phyloP scores from a whole-genome alignment of 2,888 invertebrate species.

The Oxyscelio sp. region DNA sequence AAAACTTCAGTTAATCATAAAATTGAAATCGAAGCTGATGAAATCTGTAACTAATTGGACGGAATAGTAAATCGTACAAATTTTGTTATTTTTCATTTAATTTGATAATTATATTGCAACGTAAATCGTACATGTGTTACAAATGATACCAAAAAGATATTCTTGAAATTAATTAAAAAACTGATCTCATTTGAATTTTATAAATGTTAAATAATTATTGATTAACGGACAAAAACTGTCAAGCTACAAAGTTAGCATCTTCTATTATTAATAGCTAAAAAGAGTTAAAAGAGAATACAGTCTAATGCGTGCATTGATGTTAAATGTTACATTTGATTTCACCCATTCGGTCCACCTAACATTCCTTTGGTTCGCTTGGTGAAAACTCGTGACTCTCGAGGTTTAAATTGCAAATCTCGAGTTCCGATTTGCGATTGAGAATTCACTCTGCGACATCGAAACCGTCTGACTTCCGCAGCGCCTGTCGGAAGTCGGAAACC shows the following conservation, averaged over 20 bases:
- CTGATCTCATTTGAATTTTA: no score
- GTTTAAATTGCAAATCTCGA: slow-evolving; percentile 75
- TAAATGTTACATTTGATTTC: slow-evolving; percentile 50
- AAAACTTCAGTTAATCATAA: not conserved
- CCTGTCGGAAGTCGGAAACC: slow-evolving; percentile 74
- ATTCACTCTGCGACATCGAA: slow-evolving; percentile 74
- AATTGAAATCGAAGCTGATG: no score
- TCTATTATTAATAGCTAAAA: slow-evolving; percentile 27
- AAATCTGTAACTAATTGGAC: not conserved
- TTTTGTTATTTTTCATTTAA: no score
- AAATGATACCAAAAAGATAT: no score
- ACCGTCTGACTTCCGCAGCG: slow-evolving; percentile 70
- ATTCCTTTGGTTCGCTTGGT: slow-evolving; percentile 26
- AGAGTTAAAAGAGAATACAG: slow-evolving; percentile 38
- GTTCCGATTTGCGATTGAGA: slow-evolving; percentile 74
- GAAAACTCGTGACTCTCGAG: slow-evolving; percentile 72
- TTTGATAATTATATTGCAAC: no score
- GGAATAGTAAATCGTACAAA: not conserved
- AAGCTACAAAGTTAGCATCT: slow-evolving; percentile 22
- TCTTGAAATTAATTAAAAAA: no score
- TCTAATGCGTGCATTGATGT: slow-evolving; percentile 34
- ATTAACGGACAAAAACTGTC: not conserved
- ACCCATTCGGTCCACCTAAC: slow-evolving; percentile 50
- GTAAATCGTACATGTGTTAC: no score
- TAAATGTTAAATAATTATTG: slow-evolving; percentile 15